Percentiles rank a stretch among this genome's conserved stretches.
phyloP scores from a whole-genome alignment of 1,140 invertebrate species.

The Vanessa tameamea region DNA sequence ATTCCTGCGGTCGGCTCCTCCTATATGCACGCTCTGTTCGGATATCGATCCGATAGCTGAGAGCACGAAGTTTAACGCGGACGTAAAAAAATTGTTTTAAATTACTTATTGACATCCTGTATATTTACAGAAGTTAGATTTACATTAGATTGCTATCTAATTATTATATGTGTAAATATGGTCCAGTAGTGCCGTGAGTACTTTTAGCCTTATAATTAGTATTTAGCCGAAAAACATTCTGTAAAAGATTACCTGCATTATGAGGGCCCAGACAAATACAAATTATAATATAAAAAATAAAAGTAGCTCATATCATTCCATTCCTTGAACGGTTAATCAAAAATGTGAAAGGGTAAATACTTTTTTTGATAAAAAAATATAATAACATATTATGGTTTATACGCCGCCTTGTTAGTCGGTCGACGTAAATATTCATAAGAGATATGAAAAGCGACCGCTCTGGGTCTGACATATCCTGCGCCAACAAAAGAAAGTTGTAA shows the following conservation, averaged over 20 bases:
- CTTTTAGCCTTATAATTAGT: too few species aligned
- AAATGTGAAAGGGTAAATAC: slow-evolving; percentile 4
- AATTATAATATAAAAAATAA: background rate
- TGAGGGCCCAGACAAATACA: background rate
- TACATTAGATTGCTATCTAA: too few species aligned
- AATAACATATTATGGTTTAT: slow-evolving; percentile 3
- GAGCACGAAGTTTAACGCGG: background rate
- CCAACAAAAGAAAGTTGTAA: slow-evolving; percentile 27
- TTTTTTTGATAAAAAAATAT: slow-evolving; percentile 7
- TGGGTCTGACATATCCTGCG: slow-evolving; percentile 17
- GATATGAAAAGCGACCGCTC: slow-evolving; percentile 21
- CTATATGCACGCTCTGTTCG: slow-evolving; percentile 14
- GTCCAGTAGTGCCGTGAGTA: too few species aligned
- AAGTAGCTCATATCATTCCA: too few species aligned
- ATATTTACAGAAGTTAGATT: background rate
- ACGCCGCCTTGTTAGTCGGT: slow-evolving; percentile 4
- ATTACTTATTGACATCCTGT: background rate
- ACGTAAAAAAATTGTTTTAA: background rate
- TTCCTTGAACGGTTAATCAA: background rate
- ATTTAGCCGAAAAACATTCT: too few species aligned
- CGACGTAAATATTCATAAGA: slow-evolving; percentile 26
- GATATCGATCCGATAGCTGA: slow-evolving; percentile 25
- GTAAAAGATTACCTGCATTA: too few species aligned
- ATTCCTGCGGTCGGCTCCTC: slow-evolving; percentile 30
- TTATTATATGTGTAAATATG: too few species aligned